Evolutionary conservation across 2,113 vertebrate species (phyloP).

Genomic region (Pycnonotus jocosus): DNA sequence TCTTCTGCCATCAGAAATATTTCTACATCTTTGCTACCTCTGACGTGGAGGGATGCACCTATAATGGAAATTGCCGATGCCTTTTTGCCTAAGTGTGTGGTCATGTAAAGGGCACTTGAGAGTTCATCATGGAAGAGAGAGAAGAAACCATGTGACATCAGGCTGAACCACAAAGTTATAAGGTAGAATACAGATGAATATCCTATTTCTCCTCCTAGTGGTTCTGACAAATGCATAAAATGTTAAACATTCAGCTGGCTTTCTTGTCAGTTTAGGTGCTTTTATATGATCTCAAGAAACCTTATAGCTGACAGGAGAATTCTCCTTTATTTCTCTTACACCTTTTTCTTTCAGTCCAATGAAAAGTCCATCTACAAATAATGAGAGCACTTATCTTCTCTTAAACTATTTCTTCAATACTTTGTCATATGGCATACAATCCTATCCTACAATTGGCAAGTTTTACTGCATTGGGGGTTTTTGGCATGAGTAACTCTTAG

Average conservation of each 20-base stretch:
- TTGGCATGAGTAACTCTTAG: background rate
- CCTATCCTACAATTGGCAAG: background rate
- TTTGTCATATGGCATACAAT: background rate
- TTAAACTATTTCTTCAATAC: background rate
- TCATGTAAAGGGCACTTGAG: background rate
- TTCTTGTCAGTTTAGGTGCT: background rate
- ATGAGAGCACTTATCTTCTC: background rate
- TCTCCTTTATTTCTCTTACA: background rate
- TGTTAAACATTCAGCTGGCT: background rate
- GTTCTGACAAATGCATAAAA: background rate
- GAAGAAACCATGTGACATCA: background rate
- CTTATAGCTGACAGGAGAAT: background rate
- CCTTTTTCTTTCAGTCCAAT: background rate
- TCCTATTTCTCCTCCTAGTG: background rate
- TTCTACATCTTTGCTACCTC: background rate
- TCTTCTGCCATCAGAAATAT: background rate
- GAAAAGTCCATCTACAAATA: background rate
- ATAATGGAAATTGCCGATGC: fast-evolving
- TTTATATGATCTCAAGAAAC: background rate
- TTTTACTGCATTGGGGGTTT: background rate
- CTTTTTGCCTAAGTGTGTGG: background rate
- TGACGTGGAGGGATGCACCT: background rate
- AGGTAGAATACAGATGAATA: background rate
- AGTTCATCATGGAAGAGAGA: background rate
- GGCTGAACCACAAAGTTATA: background rate